phyloP scores from a whole-genome alignment of 2,113 vertebrate genomes.

The Cranoglanis bouderius region DNA sequence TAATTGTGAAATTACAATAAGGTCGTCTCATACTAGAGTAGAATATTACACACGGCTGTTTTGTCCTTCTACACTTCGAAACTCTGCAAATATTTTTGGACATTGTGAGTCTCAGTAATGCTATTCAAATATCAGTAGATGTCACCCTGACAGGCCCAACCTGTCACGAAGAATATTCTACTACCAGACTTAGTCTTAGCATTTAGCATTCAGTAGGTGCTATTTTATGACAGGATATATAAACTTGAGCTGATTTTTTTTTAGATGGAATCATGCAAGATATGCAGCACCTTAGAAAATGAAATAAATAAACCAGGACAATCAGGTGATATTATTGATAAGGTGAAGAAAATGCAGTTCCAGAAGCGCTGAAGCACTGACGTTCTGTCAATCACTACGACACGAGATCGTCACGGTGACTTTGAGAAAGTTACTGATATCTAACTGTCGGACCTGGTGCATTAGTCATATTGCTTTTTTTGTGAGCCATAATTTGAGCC shows the following conservation, averaged over 20 bases:
- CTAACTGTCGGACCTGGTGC: neutral
- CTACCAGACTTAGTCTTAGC: neutral
- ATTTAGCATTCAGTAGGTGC: conserved; percentile 7
- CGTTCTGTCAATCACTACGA: neutral
- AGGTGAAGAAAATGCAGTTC: neutral
- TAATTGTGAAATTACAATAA: neutral
- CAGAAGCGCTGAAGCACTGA: neutral
- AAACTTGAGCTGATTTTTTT: conserved; percentile 24
- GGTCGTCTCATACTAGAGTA: neutral
- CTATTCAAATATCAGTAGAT: conserved; percentile 15
- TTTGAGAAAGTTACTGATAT: neutral
- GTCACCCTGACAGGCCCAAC: conserved; percentile 30
- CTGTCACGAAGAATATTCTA: conserved; percentile 11
- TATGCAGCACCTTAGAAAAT: neutral
- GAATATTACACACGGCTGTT: neutral
- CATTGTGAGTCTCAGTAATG: neutral
- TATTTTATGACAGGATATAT: conserved; percentile 20
- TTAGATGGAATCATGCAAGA: conserved; percentile 2
- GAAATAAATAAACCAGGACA: conserved; percentile 1
- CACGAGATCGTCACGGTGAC: neutral
- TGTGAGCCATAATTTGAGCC: neutral
- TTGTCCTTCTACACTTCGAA: neutral
- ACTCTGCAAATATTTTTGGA: neutral
- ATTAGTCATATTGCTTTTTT: neutral
- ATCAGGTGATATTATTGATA: conserved; percentile 6